Percentiles rank a stretch among this genome's conserved stretches.
phyloP scores from a whole-genome alignment of 2,888 invertebrate species.

The Platerodrilus igneus region DNA sequence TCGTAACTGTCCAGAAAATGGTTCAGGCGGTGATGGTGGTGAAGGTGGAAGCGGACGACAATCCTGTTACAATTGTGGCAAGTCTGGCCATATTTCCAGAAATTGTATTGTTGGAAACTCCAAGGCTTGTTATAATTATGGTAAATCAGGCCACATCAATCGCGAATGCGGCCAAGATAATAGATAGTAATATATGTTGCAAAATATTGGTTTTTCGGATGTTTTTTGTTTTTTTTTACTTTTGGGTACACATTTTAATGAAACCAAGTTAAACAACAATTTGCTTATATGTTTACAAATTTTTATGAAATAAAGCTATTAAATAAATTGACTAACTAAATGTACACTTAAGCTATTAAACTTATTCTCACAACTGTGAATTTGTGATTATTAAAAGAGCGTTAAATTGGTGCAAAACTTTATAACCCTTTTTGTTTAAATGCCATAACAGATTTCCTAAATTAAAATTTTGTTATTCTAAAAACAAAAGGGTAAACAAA shows the following conservation, averaged over 20 bases:
- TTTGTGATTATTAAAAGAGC: slow-evolving; percentile 14
- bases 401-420: slow-evolving; percentile 14
- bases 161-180: slow-evolving; percentile 68
- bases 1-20: slow-evolving; percentile 77
- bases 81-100: slow-evolving; percentile 85
- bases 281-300: no score
- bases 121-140: slow-evolving; percentile 89
- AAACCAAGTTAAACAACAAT: no score
- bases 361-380: slow-evolving; percentile 12
- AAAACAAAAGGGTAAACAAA: slow-evolving; percentile 12
- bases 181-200: slow-evolving; percentile 20
- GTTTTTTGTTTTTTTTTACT: slow-evolving; percentile 21
- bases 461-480: neutral
- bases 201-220: slow-evolving; percentile 13
- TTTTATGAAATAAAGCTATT: slow-evolving; percentile 20
- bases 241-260: no score
- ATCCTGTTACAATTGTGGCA: slow-evolving; percentile 90
- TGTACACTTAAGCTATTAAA: slow-evolving; percentile 13
- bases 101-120: slow-evolving; percentile 78
- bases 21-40: no score
- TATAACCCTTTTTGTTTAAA: slow-evolving; percentile 11
- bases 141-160: slow-evolving; percentile 86
- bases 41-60: slow-evolving; percentile 55
- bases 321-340: slow-evolving; percentile 21
- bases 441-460: neutral